Evolutionary conservation across 2,797 vertebrate species (phyloP).

Genomic region (Bufotes viridis): DNA sequence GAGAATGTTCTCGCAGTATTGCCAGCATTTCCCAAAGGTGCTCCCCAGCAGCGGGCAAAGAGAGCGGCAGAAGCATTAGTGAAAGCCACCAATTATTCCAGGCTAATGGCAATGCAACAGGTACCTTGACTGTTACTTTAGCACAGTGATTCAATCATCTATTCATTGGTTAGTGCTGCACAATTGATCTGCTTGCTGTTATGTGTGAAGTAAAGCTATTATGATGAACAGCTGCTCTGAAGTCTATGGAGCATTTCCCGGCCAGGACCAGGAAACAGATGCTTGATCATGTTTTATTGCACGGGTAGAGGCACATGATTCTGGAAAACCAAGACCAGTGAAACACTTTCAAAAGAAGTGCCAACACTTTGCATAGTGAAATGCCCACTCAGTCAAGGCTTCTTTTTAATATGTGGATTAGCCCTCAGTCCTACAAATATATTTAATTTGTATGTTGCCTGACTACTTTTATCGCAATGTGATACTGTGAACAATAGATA

Average conservation of each 20-base stretch:
- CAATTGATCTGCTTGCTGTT: conserved; percentile 43
- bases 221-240: conserved; percentile 52
- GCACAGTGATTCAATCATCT: conserved; percentile 28
- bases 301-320: conserved; percentile 28
- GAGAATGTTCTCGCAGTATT: conserved; percentile 62
- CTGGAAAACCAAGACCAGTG: conserved; percentile 13
- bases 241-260: conserved; percentile 33
- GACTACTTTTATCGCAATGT: not conserved
- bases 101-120: conserved; percentile 68
- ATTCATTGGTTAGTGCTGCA: conserved; percentile 32
- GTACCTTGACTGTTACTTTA: conserved; percentile 59
- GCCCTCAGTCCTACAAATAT: not conserved
- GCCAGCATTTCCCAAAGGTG: conserved; percentile 63
- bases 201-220: conserved; percentile 50
- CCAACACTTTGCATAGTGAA: conserved; percentile 33
- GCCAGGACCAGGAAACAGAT: conserved; percentile 53
- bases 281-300: conserved; percentile 52
- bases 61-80: conserved; percentile 62
- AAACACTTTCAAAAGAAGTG: conserved; percentile 12
- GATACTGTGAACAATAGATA: not conserved
- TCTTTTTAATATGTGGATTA: not conserved
- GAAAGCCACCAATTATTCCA: conserved; percentile 66
- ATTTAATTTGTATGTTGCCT: not conserved
- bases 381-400: not conserved
- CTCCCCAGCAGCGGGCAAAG: conserved; percentile 62